A percentile compares a stretch with the other conserved stretches of the same genome.
Conservation (phyloP, 2,113 vertebrate species). For the Ctenodactylus gundi region DNA sequence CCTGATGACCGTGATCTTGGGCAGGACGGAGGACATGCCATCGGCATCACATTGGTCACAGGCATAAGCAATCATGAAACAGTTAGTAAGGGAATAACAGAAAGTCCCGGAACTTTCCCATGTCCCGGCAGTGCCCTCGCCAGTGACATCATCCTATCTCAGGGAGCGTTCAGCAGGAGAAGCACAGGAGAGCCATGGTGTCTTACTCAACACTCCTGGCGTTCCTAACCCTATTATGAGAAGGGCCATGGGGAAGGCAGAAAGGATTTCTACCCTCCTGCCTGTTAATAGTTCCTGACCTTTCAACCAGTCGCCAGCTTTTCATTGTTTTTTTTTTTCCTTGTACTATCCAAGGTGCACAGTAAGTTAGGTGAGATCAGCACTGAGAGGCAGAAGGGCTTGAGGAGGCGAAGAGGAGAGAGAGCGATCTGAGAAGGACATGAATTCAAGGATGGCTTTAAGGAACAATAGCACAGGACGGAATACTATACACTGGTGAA, state of each 20-base stretch:
- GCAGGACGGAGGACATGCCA: neutral
- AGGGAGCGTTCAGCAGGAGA: conserved; percentile 53
- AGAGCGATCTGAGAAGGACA: neutral
- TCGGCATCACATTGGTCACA: conserved; percentile 53
- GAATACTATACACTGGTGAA: neutral
- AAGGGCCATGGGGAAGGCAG: neutral
- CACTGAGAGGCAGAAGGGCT: neutral
- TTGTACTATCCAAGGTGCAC: neutral
- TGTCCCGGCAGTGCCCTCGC: conserved; percentile 46
- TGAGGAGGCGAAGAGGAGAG: neutral
- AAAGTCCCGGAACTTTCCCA: conserved; percentile 47
- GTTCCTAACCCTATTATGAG: conserved; percentile 62
- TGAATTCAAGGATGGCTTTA: neutral
- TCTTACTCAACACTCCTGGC: conserved; percentile 61
- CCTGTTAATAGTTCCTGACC: neutral
- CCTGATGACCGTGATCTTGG: too few species aligned
- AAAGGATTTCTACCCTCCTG: neutral
- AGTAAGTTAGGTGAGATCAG: neutral
- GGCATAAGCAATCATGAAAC: conserved; percentile 53
- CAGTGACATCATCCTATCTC: conserved; percentile 66
- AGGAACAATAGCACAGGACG: too few species aligned
- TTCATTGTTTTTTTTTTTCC: neutral
- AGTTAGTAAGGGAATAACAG: conserved; percentile 51
- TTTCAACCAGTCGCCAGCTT: neutral
- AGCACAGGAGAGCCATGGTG: conserved; percentile 65